A percentile compares a stretch with the other conserved stretches of the same genome.
Conservation (phyloP, 2,797 vertebrate species). For the Sandelia bainsii region DNA sequence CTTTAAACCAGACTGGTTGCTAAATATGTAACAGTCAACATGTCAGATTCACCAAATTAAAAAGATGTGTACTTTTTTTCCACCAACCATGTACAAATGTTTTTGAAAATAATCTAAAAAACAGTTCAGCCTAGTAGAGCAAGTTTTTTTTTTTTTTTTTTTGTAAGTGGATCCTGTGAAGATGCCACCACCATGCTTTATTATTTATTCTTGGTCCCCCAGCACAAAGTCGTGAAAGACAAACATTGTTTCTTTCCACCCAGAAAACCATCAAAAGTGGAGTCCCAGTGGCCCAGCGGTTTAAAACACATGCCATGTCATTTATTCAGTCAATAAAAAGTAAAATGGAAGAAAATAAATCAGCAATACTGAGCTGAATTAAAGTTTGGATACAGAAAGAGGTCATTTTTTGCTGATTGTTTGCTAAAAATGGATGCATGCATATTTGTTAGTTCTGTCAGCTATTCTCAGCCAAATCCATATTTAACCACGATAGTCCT, state of each 20-base stretch:
- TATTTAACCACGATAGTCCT: slow-evolving; percentile 14
- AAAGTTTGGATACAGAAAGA: too few species aligned
- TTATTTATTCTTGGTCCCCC: slow-evolving; percentile 49
- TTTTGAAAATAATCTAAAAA: not conserved
- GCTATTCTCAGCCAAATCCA: slow-evolving; percentile 4
- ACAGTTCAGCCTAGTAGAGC: not conserved
- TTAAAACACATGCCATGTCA: slow-evolving; percentile 41
- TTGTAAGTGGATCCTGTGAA: slow-evolving; percentile 27
- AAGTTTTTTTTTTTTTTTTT: not conserved
- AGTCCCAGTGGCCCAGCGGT: slow-evolving; percentile 47
- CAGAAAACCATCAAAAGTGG: slow-evolving; percentile 61
- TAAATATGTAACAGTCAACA: not conserved
- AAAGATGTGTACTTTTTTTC: slow-evolving; percentile 13
- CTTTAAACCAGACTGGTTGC: not conserved
- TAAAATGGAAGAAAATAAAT: not conserved
- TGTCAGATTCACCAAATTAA: slow-evolving; percentile 5
- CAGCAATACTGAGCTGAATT: not conserved
- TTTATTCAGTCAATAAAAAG: slow-evolving; percentile 14
- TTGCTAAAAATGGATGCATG: too few species aligned
- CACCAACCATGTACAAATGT: slow-evolving; percentile 3
- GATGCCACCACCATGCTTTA: slow-evolving; percentile 42
- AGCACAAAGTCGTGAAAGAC: slow-evolving; percentile 59
- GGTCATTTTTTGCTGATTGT: too few species aligned
- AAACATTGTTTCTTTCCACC: slow-evolving; percentile 50
- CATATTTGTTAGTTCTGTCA: too few species aligned